These are phyloP conservation scores for Sebastes diaconus DNA, from an alignment of 2,797 vertebrate species.

Conservation along the genomic window DNA sequence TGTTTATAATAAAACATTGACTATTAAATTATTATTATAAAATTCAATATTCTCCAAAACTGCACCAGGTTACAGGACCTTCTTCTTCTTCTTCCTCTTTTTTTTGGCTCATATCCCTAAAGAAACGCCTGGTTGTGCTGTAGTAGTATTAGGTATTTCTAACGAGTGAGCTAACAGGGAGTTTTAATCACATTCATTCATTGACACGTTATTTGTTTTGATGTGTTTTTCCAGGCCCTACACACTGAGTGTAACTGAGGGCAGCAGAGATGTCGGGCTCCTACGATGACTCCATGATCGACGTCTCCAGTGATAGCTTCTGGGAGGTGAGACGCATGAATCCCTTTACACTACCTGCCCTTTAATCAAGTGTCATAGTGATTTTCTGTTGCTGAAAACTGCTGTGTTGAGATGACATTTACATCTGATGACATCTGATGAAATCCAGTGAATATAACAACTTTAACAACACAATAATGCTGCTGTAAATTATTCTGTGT, in stretches of 20 bases:
- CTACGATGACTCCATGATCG: constrained; percentile 90
- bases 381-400: neutral
- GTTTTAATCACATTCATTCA: neutral
- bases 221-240: constrained; percentile 44
- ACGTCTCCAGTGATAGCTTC: constrained; percentile 98
- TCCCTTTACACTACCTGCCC: neutral
- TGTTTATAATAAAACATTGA: too few species aligned
- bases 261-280: constrained; percentile 91
- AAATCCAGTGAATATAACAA: neutral
- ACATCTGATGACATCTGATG: neutral
- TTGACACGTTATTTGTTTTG: neutral
- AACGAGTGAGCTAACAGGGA: neutral
- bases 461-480: neutral
- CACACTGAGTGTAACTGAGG: constrained; percentile 56
- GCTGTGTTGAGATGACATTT: neutral
- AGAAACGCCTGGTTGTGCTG: neutral
- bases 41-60: too few species aligned
- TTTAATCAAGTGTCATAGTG: neutral
- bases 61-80: too few species aligned
- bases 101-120: neutral
- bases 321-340: constrained; percentile 90
- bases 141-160: neutral
- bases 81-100: too few species aligned
- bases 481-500: neutral
- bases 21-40: too few species aligned